Evolutionary conservation across 2,113 vertebrate species (phyloP).

Genomic region (Sterrhoptilus dennistouni): DNA sequence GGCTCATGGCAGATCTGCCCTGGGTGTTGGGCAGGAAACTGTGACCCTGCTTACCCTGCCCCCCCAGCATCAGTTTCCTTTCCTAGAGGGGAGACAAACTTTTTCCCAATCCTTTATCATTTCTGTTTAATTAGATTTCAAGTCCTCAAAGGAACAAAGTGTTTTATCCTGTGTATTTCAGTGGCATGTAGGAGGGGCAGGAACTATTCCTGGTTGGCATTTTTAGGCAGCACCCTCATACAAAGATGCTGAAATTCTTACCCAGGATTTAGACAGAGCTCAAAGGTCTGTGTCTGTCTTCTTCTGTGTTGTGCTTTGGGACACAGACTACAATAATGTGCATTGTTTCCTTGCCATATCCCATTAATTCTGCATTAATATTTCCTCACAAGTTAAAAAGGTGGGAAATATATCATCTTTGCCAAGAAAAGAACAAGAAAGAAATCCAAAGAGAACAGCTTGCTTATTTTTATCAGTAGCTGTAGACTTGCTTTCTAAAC

Average conservation of each 20-base stretch:
- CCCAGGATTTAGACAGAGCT: neutral
- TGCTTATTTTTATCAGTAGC: neutral
- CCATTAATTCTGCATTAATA: neutral
- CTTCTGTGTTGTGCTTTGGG: neutral
- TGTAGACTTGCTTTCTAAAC: neutral
- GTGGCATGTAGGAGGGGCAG: neutral
- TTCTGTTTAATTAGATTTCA: neutral
- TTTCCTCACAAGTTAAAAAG: neutral
- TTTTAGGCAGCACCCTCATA: neutral
- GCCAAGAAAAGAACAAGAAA: neutral
- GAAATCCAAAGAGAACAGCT: neutral
- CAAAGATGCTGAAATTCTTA: neutral
- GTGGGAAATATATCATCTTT: neutral
- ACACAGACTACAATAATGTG: neutral
- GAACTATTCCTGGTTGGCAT: neutral
- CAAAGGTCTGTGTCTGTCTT: neutral
- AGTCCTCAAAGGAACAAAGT: neutral
- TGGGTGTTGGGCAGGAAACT: neutral
- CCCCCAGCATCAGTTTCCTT: neutral
- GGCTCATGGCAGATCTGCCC: rapidly evolving
- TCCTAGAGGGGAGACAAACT: neutral
- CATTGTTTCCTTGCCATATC: neutral
- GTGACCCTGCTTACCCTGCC: neutral
- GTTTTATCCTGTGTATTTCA: neutral
- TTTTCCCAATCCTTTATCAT: neutral